Base-by-base conservation (phyloP, 2,797 vertebrate species). In the Gymnodraco acuticeps region DNA sequence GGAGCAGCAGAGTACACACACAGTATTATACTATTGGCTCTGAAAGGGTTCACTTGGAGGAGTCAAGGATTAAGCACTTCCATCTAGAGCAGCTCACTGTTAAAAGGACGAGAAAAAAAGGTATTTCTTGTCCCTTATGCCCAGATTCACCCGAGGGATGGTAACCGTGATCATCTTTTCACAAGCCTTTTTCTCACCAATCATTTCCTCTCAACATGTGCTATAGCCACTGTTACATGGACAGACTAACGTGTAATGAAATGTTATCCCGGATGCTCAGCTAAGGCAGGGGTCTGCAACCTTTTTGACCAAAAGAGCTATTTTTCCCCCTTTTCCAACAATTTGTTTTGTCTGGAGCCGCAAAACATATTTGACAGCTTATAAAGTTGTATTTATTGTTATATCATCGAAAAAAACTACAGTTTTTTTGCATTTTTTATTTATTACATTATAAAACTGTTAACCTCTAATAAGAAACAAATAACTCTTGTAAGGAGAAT, bases 1-100 rank as follows among this genome's bases (percentile, higher is more conserved):
- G 69, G 84, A 88, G 81, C 78, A 64, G 66, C 70, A 3, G 7
- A 78, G 73, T 70, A 82, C 70, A 79, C 75, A 80, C 53, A 33
- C 73, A 65, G 82, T 68, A 84, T 89, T 86, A 75, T 64, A 65
- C 71, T 59, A 70, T 73, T 72, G 81, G 78, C 73, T 81, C 50
- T 80, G 72, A 86, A 87, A 69, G 70, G 64, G 79, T 88, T 81
- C 82, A 77, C 74, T 79, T 38, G 73, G 80, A 82, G 78, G 73
- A 81, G 70, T 88, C 73, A 78, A 71, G 84, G 85, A 89, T 85
- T 84, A 83, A 70, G 73, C 60, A 56, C 76, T 79, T 81, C 80
- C 77, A 75, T 70, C 47, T 60, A 81, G 74, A 88, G 84, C 59
- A 64, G 73, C 78, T 78, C 13, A 43, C 50, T 38, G 82, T 56